phyloP scores from a whole-genome alignment of 2,888 invertebrate genomes.

The Lomographa bimaculata region DNA sequence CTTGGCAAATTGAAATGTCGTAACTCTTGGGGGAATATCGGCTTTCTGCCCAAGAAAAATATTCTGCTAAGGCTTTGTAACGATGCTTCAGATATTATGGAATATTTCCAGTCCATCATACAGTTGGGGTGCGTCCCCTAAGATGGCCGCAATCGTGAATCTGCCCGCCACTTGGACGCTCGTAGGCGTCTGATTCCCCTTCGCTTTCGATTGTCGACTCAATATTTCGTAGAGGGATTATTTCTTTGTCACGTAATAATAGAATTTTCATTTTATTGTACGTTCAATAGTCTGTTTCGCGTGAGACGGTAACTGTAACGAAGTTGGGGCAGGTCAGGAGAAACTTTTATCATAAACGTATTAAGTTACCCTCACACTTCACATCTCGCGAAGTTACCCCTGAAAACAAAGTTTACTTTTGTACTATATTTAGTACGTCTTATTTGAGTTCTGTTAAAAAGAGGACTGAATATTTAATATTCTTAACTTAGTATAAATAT shows the following conservation, averaged over 20 bases:
- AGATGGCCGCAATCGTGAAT: slow-evolving; percentile 69
- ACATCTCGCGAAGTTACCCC: slow-evolving; percentile 10
- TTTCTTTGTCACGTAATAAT: slow-evolving; percentile 39
- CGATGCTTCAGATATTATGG: slow-evolving; percentile 76
- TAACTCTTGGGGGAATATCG: slow-evolving; percentile 84
- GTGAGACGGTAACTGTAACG: slow-evolving; percentile 19
- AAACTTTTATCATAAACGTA: slow-evolving; percentile 28
- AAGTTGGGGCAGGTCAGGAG: slow-evolving; percentile 45
- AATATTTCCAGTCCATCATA: slow-evolving; percentile 80
- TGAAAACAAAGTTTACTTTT: not conserved
- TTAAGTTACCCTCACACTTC: slow-evolving; percentile 18
- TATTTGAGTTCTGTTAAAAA: too few species aligned
- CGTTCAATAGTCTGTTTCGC: slow-evolving; percentile 20
- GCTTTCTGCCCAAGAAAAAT: slow-evolving; percentile 83
- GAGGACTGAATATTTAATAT: too few species aligned
- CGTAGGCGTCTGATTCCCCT: slow-evolving; percentile 45
- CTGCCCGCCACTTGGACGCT: slow-evolving; percentile 63
- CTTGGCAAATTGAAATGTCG: slow-evolving; percentile 85
- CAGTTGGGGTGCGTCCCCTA: slow-evolving; percentile 65
- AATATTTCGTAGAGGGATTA: slow-evolving; percentile 41
- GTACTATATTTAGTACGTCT: not conserved
- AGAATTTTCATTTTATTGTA: slow-evolving; percentile 34
- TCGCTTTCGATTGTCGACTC: slow-evolving; percentile 51
- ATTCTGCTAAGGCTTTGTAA: slow-evolving; percentile 80
- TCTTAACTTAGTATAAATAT: too few species aligned